Conservation (phyloP, 92 coral and sea anemone species). For the Pocillopora grandis region DNA sequence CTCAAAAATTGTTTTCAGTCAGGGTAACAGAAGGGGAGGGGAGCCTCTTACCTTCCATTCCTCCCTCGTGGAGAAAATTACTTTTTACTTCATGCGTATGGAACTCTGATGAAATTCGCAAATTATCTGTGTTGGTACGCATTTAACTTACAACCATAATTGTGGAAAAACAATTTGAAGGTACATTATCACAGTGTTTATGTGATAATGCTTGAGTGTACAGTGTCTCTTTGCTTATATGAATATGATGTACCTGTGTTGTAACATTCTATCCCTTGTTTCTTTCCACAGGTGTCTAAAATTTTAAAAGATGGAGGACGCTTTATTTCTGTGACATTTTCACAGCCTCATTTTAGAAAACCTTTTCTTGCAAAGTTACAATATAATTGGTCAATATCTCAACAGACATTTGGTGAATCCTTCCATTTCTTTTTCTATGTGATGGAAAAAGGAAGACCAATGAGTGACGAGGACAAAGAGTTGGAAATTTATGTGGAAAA, state of each 20-base stretch:
- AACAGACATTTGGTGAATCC: conserved; percentile 58
- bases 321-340: conserved; percentile 66
- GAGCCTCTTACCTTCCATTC: too few relatives aligned
- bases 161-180: too few relatives aligned
- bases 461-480: conserved; percentile 55
- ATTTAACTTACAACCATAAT: too few relatives aligned
- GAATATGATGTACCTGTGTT: too few relatives aligned
- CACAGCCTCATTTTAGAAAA: conserved; percentile 78
- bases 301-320: conserved; percentile 50
- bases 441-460: conserved; percentile 60
- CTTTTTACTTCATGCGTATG: too few relatives aligned
- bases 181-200: too few relatives aligned
- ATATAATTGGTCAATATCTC: conserved; percentile 63
- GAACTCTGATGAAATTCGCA: too few relatives aligned
- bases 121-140: too few relatives aligned
- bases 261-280: background rate
- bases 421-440: conserved; percentile 73
- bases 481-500: conserved; percentile 22
- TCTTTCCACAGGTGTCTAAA: conserved; percentile 52
- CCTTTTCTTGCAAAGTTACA: conserved; percentile 60
- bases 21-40: background rate
- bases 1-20: too few relatives aligned
- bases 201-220: too few relatives aligned
- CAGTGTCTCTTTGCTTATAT: too few relatives aligned
- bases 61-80: too few relatives aligned